phyloP scores from a whole-genome alignment of 2,888 invertebrate species.

The Oscheius onirici region DNA sequence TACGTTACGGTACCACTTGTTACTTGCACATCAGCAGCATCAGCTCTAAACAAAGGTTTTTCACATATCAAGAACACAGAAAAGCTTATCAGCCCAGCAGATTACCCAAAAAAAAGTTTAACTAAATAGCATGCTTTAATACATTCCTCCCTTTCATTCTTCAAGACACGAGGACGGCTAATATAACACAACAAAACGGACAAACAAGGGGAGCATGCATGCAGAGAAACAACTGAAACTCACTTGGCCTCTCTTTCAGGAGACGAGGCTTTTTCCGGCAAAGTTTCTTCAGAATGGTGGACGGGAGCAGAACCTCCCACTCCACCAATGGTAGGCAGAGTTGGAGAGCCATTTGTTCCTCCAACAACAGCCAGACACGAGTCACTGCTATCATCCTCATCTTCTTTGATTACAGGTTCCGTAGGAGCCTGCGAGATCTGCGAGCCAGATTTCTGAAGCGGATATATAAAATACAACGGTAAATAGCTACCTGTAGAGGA shows the following conservation, averaged over 20 bases:
- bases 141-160: not conserved
- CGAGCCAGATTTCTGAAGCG: conserved; percentile 58
- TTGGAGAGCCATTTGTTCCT: conserved; percentile 30
- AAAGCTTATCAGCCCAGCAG: not conserved
- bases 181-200: not conserved
- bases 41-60: conserved; percentile 1
- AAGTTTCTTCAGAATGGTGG: conserved; percentile 23
- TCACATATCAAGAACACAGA: conserved; percentile 8
- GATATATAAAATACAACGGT: not conserved
- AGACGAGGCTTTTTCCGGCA: not conserved
- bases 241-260: conserved; percentile 27
- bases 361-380: conserved; percentile 35
- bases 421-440: conserved; percentile 69
- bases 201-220: not conserved
- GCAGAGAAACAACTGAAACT: conserved; percentile 6
- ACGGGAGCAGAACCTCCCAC: conserved; percentile 1
- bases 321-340: conserved; percentile 18
- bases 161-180: not conserved
- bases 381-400: conserved; percentile 65
- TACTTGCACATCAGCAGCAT: conserved; percentile 7
- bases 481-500: conserved; percentile 25
- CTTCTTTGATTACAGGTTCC: conserved; percentile 69
- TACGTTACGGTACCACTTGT: conserved; percentile 23
- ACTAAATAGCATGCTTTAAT: conserved; percentile 3
- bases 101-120: not conserved